Evolutionary conservation across 2,797 vertebrate species (phyloP), one percentile per base, ranked within the genome.

Genomic region (Urophycis tenuis): DNA sequence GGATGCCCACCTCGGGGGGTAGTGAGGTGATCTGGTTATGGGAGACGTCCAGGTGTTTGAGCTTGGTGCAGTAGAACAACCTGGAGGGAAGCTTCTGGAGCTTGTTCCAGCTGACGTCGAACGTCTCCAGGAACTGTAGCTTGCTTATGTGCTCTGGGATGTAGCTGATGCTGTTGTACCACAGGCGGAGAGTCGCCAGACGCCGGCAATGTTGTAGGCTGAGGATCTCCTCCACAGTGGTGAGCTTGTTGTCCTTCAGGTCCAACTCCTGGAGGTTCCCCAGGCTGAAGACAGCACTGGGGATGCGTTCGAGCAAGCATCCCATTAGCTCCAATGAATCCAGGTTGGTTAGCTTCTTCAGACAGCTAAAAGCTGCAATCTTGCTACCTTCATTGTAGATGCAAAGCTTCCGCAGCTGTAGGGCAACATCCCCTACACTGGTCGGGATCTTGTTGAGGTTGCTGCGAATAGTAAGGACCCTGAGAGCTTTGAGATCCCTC

Each of bases 121-220:
- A 88, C 2, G 87, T 92, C 88, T 97, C 95, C 2, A 97, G 90
- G 1, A 89, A 74, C 79, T 91, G 88, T 67, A 97, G 92, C 84
- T 95, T 96, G 34, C 93, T 92, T 79, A 97, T 92, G 1, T 97
- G 94, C 60, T 97, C 95, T 0, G 95, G 95, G 74, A 97, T 90
- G n/a, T 93, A 94, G 3, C 91, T 84, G 30, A 97, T 96, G 83
- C 91, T 92, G 81, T 97, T 97, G 91, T 96, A 91, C 95, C 96
- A 97, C 74, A 97, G 89, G 72, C 88, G 87, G 8, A 97, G 95
- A 0, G 92, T 92, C 32, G 86, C 89, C 60, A 97, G 87, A 74
- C 95, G 95, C 19, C 87, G 90, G 79, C 95, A 97, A 81, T 97
- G 95, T 87, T 97, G 96, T 75, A 97, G 88, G 78, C 95, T 97